Base-by-base conservation (phyloP, 2,888 invertebrate genomes). In the Danaus chrysippus region DNA sequence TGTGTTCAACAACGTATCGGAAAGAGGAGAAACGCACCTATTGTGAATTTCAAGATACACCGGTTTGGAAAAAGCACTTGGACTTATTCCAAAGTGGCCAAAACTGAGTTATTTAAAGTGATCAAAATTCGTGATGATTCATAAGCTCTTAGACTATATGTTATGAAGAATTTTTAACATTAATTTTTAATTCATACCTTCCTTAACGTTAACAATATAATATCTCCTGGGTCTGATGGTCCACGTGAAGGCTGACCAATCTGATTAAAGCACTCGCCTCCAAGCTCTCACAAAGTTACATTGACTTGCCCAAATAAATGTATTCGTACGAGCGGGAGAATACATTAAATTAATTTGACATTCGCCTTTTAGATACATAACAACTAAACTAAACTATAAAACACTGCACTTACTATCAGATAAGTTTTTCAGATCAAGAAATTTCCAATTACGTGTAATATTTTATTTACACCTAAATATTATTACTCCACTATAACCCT, bases 1-100 rank as follows among this genome's bases (percentile, higher is more conserved):
- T 49, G 10, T 17, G 17, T 56, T 34, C 53, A 12, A 56, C 52
- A 58, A 42, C 12, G 19, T 17, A 56, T 42, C 53, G 41, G 10
- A 10, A 53, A 52, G 15, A 46, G 44, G 56, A 53, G 52, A 56
- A 55, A 55, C 43, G 53, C 56, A 61, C 34, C 58, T 61, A 11
- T 23, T 46, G 41, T 58, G 52, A 64, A 67, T 81, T 57, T 76
- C 81, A 73, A 63, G 54, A 61, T 69, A 68, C 42, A 19, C 49
- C 80, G 78, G 81, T 62, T 60, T 64, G 43, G 19, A 68, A 68
- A 68, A 71, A 71, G 72, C 71, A 82, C 78, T 87, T 87, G 87
- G 87, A 85, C 72, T 70, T 71, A 72, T 71, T 86, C 86, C 87
- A 87, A 86, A 84, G 79, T 82, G 81, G 81, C 80, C 76, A 74